phyloP scores from a whole-genome alignment of 2,113 vertebrate genomes.

The Chloroceryle aenea region DNA sequence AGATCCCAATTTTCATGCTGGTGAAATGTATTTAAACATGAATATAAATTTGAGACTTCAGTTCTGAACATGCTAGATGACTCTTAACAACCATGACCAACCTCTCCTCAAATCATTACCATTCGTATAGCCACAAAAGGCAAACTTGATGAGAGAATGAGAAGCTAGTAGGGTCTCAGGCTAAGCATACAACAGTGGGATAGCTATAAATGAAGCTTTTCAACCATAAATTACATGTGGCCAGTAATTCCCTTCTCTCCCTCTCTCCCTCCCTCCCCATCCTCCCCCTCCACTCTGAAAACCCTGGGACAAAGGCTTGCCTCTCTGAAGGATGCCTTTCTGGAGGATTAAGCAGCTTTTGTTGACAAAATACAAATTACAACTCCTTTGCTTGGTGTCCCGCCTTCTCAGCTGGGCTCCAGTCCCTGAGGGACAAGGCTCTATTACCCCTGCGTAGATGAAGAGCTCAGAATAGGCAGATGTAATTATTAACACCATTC shows the following conservation, averaged over 20 bases:
- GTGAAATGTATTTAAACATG: constrained; percentile 44
- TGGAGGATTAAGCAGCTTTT: constrained; percentile 84
- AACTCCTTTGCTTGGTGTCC: constrained; percentile 74
- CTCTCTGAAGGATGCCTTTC: constrained; percentile 78
- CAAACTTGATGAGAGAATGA: constrained; percentile 73
- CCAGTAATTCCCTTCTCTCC: constrained; percentile 74
- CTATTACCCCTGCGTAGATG: constrained; percentile 63
- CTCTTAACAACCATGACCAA: constrained; percentile 78
- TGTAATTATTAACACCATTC: constrained; percentile 72
- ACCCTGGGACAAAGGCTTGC: constrained; percentile 74
- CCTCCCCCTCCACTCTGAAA: constrained; percentile 65
- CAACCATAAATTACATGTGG: constrained; percentile 80
- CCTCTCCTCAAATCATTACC: constrained; percentile 57
- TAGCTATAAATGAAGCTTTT: constrained; percentile 79
- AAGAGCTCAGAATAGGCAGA: constrained; percentile 68
- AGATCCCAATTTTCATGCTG: constrained; percentile 28
- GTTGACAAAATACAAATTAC: constrained; percentile 88
- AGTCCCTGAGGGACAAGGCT: constrained; percentile 60
- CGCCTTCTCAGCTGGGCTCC: constrained; percentile 76
- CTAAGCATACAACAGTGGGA: constrained; percentile 75
- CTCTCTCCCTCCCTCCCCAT: constrained; percentile 23
- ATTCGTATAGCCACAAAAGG: constrained; percentile 72
- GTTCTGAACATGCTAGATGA: constrained; percentile 69
- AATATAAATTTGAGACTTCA: constrained; percentile 61
- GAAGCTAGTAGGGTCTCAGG: constrained; percentile 67